A percentile compares a stretch with the other conserved stretches of the same genome.
These are phyloP conservation scores for Sebastes vulpes DNA, from an alignment of 2,797 vertebrate genomes.

Conservation along the genomic window DNA sequence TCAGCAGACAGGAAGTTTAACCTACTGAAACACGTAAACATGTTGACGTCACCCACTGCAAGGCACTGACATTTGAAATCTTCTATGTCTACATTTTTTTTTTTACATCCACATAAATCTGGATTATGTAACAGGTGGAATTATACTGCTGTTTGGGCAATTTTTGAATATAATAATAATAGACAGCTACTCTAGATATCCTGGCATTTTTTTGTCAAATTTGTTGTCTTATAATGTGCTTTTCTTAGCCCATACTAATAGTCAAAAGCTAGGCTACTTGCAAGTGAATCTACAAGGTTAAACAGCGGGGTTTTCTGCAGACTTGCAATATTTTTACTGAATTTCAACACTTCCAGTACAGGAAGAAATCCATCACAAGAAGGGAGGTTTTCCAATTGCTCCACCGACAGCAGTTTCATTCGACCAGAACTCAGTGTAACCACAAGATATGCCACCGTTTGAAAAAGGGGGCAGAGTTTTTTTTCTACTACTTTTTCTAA, in stretches of 20 bases:
- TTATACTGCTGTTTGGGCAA: neutral
- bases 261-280: too few species aligned
- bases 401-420: neutral
- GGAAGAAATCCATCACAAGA: too few species aligned
- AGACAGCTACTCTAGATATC: too few species aligned
- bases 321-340: too few species aligned
- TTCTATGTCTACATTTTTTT: neutral
- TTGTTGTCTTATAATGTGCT: too few species aligned
- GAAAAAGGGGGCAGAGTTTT: neutral
- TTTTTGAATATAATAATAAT: too few species aligned
- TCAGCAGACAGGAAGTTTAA: conserved; percentile 31
- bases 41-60: neutral
- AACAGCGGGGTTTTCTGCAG: too few species aligned
- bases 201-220: too few species aligned
- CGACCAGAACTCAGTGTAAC: neutral
- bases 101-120: neutral
- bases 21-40: conserved; percentile 5
- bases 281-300: too few species aligned
- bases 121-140: neutral
- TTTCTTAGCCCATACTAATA: too few species aligned
- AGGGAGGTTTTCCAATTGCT: neutral
- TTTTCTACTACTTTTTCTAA: neutral
- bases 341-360: too few species aligned
- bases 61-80: neutral
- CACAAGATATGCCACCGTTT: neutral